Base-by-base conservation (phyloP, 1,140 invertebrate genomes). In the Drosophila bipectinata region DNA sequence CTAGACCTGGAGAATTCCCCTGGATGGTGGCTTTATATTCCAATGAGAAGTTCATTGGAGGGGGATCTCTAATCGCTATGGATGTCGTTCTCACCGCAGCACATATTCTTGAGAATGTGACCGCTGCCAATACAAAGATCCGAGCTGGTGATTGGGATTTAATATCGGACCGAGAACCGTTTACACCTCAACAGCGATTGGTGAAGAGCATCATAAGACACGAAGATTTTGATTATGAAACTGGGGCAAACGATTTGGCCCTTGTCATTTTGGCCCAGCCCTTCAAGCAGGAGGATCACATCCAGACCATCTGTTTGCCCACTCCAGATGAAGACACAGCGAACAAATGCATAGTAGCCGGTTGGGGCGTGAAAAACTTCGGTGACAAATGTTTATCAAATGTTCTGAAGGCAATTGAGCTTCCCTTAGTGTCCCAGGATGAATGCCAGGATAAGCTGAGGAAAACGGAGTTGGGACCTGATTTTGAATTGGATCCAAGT, bases 401-500 rank as follows among this genome's bases (percentile, higher is more conserved):
- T 6, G 45, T 94, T 9, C 76, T 96, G 62, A 95, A 94, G 62
- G 93, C 94, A 81, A 92, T 95, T 0, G 92, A 94, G 18, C 18
- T 94, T 1, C 90, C 93, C 26, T 92, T 93, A 59, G 92, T 94
- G 0, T 59, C 79, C 0, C 74, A 82, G 41, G 41, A 49, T 0
- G 52, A 67, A 0, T 95, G 94, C 77, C 83, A 93, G 60, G 32
- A 26, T 0, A 54, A 82, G 28, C 90, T 95, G 10, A 83, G 90
- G 26, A 68, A 67, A 4, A 93, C 93, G 2, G 39, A 92, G 24
- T 79, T 94, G 12, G 92, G 92, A 9, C 44, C 34, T 1, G 72
- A 67, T 24, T 94, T 93, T 79, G 76, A 77, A 4, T 78, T 94
- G 10, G 74, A 94, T 76, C 45, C 68, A 0, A 92, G 92, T 18